Percentiles rank a stretch among this genome's conserved stretches.
Evolutionary conservation across 92 coral and sea anemone genomes (phyloP).

Genomic region (Phenganax stokvisi): DNA sequence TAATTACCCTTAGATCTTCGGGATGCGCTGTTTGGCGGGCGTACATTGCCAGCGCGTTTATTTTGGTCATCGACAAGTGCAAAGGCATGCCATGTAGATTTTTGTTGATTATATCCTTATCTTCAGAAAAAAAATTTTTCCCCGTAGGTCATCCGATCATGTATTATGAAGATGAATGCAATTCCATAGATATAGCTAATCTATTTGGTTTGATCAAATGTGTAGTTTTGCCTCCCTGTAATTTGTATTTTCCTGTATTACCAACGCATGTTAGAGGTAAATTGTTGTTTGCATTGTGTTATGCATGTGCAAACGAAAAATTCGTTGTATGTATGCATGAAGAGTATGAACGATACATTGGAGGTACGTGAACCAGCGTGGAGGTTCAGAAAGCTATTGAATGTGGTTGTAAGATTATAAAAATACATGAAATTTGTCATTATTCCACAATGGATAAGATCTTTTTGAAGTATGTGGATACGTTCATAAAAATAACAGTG

Average conservation of each 20-base stretch:
- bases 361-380: too few relatives aligned
- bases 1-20: constrained; percentile 22
- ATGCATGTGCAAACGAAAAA: too few relatives aligned
- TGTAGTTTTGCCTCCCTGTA: constrained; percentile 18
- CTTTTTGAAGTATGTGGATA: too few relatives aligned
- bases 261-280: constrained; percentile 9
- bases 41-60: constrained; percentile 20
- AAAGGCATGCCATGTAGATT: constrained; percentile 14
- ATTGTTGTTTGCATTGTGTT: constrained; percentile 27
- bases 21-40: not conserved
- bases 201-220: constrained; percentile 38
- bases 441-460: too few relatives aligned
- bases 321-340: too few relatives aligned
- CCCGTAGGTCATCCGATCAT: not conserved
- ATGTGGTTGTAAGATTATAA: too few relatives aligned
- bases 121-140: constrained; percentile 1
- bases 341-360: too few relatives aligned
- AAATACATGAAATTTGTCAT: too few relatives aligned
- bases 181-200: constrained; percentile 1
- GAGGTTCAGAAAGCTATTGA: too few relatives aligned
- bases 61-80: not conserved
- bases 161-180: constrained; percentile 22
- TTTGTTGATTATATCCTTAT: constrained; percentile 16
- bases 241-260: constrained; percentile 23
- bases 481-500: too few relatives aligned